phyloP scores from a whole-genome alignment of 1,140 invertebrate genomes.

The Drosophila albomicans region DNA sequence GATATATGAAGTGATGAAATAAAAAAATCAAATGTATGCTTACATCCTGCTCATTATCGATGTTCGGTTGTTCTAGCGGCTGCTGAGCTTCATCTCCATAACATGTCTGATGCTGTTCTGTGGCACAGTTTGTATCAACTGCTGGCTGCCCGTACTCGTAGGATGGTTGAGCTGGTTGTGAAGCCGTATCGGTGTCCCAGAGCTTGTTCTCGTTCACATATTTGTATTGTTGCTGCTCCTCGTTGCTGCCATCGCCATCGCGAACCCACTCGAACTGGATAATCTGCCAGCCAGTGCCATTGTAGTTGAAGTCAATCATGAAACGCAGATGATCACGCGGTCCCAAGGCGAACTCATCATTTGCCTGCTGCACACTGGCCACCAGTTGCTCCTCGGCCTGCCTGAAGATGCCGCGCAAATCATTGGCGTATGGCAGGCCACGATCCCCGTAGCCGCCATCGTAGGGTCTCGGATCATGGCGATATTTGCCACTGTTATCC shows the following conservation, averaged over 20 bases:
- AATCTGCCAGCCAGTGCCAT: constrained; percentile 78
- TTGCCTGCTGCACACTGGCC: constrained; percentile 47
- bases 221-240: constrained; percentile 55
- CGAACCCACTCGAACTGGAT: constrained; percentile 77
- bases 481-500: constrained; percentile 79
- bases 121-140: constrained; percentile 4
- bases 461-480: constrained; percentile 72
- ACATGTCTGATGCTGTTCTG: not conserved
- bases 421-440: constrained; percentile 60
- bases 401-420: constrained; percentile 58
- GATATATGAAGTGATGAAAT: not conserved
- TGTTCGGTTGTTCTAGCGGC: not conserved
- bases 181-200: constrained; percentile 43
- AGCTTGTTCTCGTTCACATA: constrained; percentile 74
- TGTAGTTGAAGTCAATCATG: constrained; percentile 80
- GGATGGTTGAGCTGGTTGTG: not conserved
- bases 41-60: constrained; percentile 57
- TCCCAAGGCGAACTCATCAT: constrained; percentile 50
- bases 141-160: constrained; percentile 49
- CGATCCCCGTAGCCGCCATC: constrained; percentile 80
- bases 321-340: constrained; percentile 78
- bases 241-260: constrained; percentile 59
- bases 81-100: not conserved
- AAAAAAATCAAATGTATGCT: constrained; percentile 18
- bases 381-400: constrained; percentile 49